Conservation (phyloP, 2,113 vertebrate species). For the Astatotilapia flaviijosephi region DNA sequence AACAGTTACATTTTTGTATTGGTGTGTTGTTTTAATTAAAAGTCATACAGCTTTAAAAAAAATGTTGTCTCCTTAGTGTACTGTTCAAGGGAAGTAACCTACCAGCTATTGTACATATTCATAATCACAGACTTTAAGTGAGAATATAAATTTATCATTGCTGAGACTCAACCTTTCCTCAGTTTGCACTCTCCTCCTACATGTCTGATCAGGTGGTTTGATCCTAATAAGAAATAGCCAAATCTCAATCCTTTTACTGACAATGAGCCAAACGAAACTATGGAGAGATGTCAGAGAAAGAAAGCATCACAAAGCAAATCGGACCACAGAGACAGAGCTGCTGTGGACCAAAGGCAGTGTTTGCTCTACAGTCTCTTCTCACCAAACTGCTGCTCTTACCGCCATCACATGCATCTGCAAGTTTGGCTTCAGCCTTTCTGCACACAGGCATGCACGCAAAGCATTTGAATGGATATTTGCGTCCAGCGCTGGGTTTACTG, state of each 20-base stretch:
- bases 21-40: background rate
- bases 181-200: background rate
- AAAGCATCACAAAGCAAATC: background rate
- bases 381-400: constrained; percentile 57
- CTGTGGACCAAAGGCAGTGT: constrained; percentile 7
- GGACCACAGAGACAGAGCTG: background rate
- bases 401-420: constrained; percentile 34
- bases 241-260: background rate
- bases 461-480: constrained; percentile 20
- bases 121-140: background rate
- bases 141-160: background rate
- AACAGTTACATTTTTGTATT: background rate
- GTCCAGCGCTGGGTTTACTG: background rate
- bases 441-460: constrained; percentile 7
- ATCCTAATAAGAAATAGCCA: background rate
- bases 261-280: background rate
- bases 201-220: background rate
- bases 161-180: background rate
- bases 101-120: background rate
- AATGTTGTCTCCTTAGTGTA: background rate
- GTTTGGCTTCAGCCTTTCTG: constrained; percentile 49
- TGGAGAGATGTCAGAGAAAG: background rate
- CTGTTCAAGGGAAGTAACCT: background rate
- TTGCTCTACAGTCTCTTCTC: constrained; percentile 60
- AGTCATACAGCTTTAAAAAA: background rate